Evolutionary conservation across 2,113 vertebrate species (phyloP).

Genomic region (Taxidea taxus): DNA sequence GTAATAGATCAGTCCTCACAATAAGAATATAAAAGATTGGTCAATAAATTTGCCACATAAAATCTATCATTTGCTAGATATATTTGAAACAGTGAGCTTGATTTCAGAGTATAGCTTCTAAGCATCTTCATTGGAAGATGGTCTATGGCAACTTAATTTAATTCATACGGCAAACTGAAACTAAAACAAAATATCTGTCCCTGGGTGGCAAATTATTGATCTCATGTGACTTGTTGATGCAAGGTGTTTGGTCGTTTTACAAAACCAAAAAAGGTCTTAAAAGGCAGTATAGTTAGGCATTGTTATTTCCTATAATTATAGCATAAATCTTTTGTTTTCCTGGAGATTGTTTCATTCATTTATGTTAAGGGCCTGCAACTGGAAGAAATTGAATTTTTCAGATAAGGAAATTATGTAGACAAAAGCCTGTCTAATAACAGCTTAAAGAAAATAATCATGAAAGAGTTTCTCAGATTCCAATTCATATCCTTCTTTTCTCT

Average conservation of each 20-base stretch:
- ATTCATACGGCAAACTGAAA: not conserved
- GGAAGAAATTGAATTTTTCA: not conserved
- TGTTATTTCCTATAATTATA: not conserved
- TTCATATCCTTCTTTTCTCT: not conserved
- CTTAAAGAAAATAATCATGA: not conserved
- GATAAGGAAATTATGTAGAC: not conserved
- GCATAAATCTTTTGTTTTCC: not conserved
- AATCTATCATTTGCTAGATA: not conserved
- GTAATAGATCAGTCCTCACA: not conserved
- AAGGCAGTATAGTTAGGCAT: not conserved
- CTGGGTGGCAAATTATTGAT: not conserved
- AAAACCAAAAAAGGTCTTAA: not conserved
- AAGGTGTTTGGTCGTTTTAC: not conserved
- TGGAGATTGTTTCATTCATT: not conserved
- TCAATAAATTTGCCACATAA: not conserved
- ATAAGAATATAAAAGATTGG: not conserved
- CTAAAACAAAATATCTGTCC: not conserved
- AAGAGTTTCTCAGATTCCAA: not conserved
- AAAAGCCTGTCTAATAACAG: not conserved
- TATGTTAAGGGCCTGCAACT: not conserved
- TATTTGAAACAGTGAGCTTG: not conserved
- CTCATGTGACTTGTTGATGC: not conserved
- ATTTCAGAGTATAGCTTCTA: not conserved
- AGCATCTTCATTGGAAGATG: not conserved
- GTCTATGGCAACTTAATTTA: not conserved